Evolutionary conservation across 2,797 vertebrate genomes (phyloP).

Genomic region (Myripristis murdjan): DNA sequence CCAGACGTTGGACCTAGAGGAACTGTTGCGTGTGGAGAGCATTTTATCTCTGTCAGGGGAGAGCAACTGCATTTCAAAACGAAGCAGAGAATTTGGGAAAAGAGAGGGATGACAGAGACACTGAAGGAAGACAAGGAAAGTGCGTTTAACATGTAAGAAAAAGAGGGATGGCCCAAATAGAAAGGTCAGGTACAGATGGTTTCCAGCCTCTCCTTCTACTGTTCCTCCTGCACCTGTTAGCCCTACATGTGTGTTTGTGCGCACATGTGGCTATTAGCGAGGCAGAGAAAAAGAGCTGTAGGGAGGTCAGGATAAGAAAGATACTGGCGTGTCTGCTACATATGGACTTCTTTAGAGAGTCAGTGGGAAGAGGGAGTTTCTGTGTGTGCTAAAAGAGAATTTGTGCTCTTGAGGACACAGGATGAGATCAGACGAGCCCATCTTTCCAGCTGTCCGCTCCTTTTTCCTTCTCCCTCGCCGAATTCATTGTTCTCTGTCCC

Average conservation of each 20-base stretch:
- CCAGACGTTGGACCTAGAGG: slow-evolving; percentile 59
- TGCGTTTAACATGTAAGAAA: not conserved
- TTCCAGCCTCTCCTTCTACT: slow-evolving; percentile 17
- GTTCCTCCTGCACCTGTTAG: slow-evolving; percentile 66
- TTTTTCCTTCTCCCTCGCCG: slow-evolving; percentile 11
- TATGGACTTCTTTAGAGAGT: slow-evolving; percentile 62
- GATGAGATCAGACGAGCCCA: slow-evolving; percentile 61
- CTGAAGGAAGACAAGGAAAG: not conserved
- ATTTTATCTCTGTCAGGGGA: slow-evolving; percentile 19
- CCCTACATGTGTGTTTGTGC: slow-evolving; percentile 2
- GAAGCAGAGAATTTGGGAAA: slow-evolving; percentile 32
- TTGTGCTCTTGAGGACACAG: slow-evolving; percentile 41
- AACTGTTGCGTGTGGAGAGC: slow-evolving; percentile 48
- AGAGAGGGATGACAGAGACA: slow-evolving; percentile 1
- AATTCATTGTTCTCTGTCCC: slow-evolving; percentile 52
- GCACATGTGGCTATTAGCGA: slow-evolving; percentile 1
- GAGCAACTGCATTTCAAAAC: slow-evolving; percentile 61
- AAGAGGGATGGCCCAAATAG: not conserved
- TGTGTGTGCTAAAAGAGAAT: slow-evolving; percentile 17
- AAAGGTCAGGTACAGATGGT: not conserved
- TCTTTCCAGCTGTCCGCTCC: slow-evolving; percentile 42
- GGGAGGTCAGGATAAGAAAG: slow-evolving; percentile 20
- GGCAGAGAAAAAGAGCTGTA: slow-evolving; percentile 14
- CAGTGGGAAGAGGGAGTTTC: slow-evolving; percentile 16
- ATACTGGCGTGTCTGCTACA: slow-evolving; percentile 56